Percentiles rank a stretch among this genome's conserved stretches.
These are phyloP conservation scores for Aricia artaxerxes DNA, from an alignment of 2,888 invertebrate species.

Conservation along the genomic window DNA sequence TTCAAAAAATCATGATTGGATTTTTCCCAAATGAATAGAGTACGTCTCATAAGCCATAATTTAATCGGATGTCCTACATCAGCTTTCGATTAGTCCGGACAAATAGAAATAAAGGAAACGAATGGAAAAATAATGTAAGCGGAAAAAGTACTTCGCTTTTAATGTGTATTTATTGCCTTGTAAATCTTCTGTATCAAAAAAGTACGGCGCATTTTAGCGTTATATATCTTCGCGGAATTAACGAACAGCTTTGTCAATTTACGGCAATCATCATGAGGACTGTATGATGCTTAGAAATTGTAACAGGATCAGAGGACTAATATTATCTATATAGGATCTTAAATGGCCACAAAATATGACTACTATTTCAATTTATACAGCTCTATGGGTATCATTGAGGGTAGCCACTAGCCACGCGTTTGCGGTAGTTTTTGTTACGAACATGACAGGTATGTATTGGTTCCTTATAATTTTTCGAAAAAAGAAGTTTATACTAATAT, in stretches of 20 bases:
- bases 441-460: too few species aligned
- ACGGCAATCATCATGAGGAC: not conserved
- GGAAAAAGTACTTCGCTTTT: constrained; percentile 1
- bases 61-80: not conserved
- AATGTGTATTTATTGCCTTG: constrained; percentile 4
- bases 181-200: constrained; percentile 20
- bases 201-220: not conserved
- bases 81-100: not conserved
- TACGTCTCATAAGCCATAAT: not conserved
- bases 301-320: too few species aligned
- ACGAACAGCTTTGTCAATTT: not conserved
- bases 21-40: not conserved
- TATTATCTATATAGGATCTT: too few species aligned
- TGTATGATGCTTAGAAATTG: too few species aligned
- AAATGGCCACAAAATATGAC: too few species aligned
- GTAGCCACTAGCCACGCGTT: too few species aligned
- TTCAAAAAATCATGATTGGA: not conserved
- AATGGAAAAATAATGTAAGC: constrained; percentile 27
- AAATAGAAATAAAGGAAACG: constrained; percentile 12
- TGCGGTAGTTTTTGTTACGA: too few species aligned
- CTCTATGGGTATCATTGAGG: too few species aligned
- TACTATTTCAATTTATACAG: too few species aligned
- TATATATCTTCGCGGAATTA: constrained; percentile 7
- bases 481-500: too few species aligned
- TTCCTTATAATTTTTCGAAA: too few species aligned